These are phyloP conservation scores for Mamestra configurata DNA, from an alignment of 1,140 invertebrate species.

Conservation along the genomic window DNA sequence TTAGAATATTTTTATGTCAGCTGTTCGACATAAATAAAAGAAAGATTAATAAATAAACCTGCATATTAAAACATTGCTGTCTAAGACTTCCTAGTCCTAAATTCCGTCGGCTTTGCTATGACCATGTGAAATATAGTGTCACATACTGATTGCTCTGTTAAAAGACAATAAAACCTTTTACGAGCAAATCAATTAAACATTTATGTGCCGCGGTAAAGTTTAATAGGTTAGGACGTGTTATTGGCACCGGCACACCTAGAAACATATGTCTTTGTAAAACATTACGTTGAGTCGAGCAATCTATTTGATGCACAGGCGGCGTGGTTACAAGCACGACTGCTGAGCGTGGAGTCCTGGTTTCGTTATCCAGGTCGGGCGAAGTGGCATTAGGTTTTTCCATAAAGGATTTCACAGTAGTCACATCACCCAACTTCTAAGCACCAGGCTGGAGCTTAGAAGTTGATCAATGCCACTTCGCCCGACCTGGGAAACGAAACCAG, in stretches of 20 bases:
- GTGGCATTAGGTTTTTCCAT: too few relatives aligned
- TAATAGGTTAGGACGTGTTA: constrained; percentile 19
- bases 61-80: constrained; percentile 17
- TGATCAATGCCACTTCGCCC: too few relatives aligned
- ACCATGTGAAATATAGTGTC: not conserved
- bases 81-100: constrained; percentile 7
- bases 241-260: not conserved
- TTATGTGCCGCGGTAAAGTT: constrained; percentile 44
- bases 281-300: too few relatives aligned
- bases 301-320: too few relatives aligned
- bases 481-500: too few relatives aligned
- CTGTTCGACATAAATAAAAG: constrained; percentile 19
- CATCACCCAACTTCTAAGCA: too few relatives aligned
- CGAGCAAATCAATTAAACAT: constrained; percentile 44
- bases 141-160: constrained; percentile 19
- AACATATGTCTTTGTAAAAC: not conserved
- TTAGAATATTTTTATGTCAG: not conserved
- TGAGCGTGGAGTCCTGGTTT: too few relatives aligned
- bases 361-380: too few relatives aligned
- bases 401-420: too few relatives aligned
- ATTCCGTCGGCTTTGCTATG: not conserved
- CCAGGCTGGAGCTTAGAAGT: too few relatives aligned
- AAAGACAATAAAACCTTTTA: constrained; percentile 47
- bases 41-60: not conserved
- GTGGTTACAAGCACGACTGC: too few relatives aligned